Conservation (phyloP, 2,797 vertebrate species). For the Apodemus agrarius region DNA sequence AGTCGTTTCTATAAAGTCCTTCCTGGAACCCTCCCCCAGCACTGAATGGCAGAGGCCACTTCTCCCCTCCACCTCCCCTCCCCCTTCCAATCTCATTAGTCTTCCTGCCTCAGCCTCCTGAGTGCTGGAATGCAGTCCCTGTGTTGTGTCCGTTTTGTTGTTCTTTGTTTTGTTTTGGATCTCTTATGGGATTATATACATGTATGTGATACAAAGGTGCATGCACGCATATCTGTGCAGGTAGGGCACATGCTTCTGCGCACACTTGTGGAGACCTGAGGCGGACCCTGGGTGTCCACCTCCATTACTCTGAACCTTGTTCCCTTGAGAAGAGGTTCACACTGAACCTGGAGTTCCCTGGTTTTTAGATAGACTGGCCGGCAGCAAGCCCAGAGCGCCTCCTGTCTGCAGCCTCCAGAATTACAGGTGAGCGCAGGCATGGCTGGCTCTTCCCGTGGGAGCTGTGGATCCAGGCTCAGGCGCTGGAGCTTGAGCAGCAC, state of each 20-base stretch:
- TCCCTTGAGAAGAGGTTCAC: not conserved
- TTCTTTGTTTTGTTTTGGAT: not conserved
- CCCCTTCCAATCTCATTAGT: not conserved
- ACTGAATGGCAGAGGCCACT: not conserved
- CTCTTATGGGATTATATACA: not conserved
- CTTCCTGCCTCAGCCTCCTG: not conserved
- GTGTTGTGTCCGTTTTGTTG: not conserved
- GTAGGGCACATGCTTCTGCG: not conserved
- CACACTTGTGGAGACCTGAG: not conserved
- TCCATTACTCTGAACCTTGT: not conserved
- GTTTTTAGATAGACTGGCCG: not conserved
- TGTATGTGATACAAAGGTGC: not conserved
- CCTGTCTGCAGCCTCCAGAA: not conserved
- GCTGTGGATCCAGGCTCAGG: not conserved
- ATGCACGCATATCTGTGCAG: not conserved
- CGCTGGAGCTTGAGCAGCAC: not conserved
- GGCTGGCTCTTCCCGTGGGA: no score
- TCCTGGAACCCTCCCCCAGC: not conserved
- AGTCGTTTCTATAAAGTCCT: not conserved
- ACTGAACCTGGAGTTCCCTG: not conserved
- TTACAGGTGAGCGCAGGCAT: not conserved
- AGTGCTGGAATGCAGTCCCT: not conserved
- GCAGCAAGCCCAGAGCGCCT: not conserved
- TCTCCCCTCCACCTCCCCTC: not conserved
- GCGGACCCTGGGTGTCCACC: no score